These are phyloP conservation scores for Antheraea yamamai DNA, from an alignment of 2,888 invertebrate species.

Conservation along the genomic window DNA sequence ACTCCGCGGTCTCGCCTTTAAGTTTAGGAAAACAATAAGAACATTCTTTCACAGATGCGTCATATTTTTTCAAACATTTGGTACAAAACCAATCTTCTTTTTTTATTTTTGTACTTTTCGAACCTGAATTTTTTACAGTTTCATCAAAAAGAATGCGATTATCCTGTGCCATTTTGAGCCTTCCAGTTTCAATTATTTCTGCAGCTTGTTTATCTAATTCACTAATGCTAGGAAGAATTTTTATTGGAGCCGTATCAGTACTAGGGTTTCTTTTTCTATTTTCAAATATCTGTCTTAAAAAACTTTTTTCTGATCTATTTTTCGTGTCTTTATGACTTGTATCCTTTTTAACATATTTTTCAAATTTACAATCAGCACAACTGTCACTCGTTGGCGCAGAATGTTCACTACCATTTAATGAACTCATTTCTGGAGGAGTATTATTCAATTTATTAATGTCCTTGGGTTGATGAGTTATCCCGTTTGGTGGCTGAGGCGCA, in stretches of 20 bases:
- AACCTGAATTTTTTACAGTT: background rate
- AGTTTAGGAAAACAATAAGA: slow-evolving; percentile 48
- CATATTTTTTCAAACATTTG: slow-evolving; percentile 63
- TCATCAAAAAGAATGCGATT: slow-evolving; percentile 27
- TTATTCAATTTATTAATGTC: slow-evolving; percentile 22
- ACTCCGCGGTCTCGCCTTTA: background rate
- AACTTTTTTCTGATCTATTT: slow-evolving; percentile 76
- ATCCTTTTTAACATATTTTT: slow-evolving; percentile 58
- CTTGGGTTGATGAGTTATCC: slow-evolving; percentile 30
- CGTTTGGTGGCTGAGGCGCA: slow-evolving; percentile 80
- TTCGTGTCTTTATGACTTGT: slow-evolving; percentile 52
- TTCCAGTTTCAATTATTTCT: slow-evolving; percentile 84
- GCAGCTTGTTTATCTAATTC: slow-evolving; percentile 90
- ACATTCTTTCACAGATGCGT: slow-evolving; percentile 57
- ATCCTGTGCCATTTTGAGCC: slow-evolving; percentile 52
- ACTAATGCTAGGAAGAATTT: slow-evolving; percentile 87
- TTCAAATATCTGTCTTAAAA: slow-evolving; percentile 78
- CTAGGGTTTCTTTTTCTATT: slow-evolving; percentile 66
- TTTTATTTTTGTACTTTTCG: background rate
- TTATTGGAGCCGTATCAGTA: slow-evolving; percentile 68
- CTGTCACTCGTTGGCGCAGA: slow-evolving; percentile 27
- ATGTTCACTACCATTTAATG: slow-evolving; percentile 9
- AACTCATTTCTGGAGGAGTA: slow-evolving; percentile 43
- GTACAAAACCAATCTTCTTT: slow-evolving; percentile 62
- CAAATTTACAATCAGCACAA: slow-evolving; percentile 45